Evolutionary conservation across 2,113 vertebrate species (phyloP).

Genomic region (Aegypius monachus): DNA sequence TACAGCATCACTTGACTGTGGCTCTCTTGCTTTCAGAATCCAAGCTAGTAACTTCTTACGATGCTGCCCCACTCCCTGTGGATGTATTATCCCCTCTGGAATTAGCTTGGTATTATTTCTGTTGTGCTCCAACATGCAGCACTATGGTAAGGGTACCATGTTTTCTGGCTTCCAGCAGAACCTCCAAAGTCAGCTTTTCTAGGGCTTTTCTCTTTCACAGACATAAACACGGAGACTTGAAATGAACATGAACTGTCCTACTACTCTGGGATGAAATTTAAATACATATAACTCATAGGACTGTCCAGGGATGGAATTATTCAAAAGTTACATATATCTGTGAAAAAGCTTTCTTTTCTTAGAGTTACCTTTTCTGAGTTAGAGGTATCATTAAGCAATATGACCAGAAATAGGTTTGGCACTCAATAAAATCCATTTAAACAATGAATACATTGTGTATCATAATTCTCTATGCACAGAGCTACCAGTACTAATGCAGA

Average conservation of each 20-base stretch:
- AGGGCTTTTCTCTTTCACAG: neutral
- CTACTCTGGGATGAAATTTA: neutral
- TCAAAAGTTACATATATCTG: neutral
- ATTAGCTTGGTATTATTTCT: neutral
- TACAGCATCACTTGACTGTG: neutral
- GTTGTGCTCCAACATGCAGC: neutral
- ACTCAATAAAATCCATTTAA: slow-evolving; percentile 29
- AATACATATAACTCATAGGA: neutral
- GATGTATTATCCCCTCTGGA: neutral
- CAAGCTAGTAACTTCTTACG: neutral
- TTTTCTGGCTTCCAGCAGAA: neutral
- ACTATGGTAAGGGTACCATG: neutral
- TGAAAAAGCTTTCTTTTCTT: neutral
- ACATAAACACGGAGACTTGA: neutral
- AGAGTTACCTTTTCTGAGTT: neutral
- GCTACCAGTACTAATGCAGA: neutral
- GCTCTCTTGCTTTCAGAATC: neutral
- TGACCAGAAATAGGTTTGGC: neutral
- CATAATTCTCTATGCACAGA: neutral
- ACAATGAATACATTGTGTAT: neutral
- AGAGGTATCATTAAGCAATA: neutral
- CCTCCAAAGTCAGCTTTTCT: neutral
- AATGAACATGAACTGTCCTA: neutral
- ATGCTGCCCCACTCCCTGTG: neutral
- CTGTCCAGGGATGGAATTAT: neutral